Percentiles rank a stretch among this genome's conserved stretches.
These are phyloP conservation scores for Macrosoma leucophasiata DNA, from an alignment of 2,888 invertebrate species.

Conservation along the genomic window DNA sequence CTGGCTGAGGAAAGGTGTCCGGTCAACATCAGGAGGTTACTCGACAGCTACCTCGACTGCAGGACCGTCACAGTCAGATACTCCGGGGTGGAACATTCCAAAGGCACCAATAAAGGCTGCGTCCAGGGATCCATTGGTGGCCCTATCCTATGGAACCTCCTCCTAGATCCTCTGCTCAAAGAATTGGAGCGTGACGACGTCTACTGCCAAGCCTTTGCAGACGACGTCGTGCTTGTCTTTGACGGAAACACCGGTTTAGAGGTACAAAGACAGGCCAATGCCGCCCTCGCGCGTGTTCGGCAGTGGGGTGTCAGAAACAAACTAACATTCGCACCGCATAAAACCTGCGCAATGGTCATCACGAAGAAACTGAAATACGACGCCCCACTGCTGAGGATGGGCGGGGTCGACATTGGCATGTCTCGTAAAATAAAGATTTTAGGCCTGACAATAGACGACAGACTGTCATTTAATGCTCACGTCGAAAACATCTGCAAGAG, in stretches of 20 bases:
- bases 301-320: constrained; percentile 12
- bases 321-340: too few species aligned
- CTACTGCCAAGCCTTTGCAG: too few species aligned
- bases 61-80: constrained; percentile 9
- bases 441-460: neutral
- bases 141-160: constrained; percentile 11
- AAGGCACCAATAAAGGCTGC: constrained; percentile 13
- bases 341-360: constrained; percentile 6
- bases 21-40: constrained; percentile 1
- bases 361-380: constrained; percentile 6
- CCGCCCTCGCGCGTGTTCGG: constrained; percentile 15
- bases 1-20: constrained; percentile 13
- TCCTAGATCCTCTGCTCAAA: too few species aligned
- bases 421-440: constrained; percentile 13
- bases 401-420: constrained; percentile 1
- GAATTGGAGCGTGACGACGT: too few species aligned
- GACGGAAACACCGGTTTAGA: too few species aligned
- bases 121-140: constrained; percentile 19
- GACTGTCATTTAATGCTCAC: neutral
- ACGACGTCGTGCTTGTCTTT: too few species aligned
- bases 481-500: neutral
- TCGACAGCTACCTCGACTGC: constrained; percentile 11
- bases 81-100: constrained; percentile 1
- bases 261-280: constrained; percentile 14
- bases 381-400: constrained; percentile 8